Base-by-base conservation (phyloP, 2,113 vertebrate species). In the Cephalopholis sonnerati region DNA sequence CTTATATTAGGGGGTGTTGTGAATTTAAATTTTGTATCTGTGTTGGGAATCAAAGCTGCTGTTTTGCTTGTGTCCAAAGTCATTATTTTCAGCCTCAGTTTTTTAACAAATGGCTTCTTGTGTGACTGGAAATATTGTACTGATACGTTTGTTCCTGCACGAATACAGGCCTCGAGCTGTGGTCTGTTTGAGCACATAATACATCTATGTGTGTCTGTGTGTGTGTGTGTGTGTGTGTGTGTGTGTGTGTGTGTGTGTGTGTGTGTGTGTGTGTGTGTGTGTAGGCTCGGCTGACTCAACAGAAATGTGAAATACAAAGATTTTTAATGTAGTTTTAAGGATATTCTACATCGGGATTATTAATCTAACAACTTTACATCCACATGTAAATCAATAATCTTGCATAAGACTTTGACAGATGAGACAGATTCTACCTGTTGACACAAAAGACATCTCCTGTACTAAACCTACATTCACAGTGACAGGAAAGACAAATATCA, bases 21-120 rank as follows among this genome's bases (percentile, higher is more conserved):
- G 15, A 77, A 62, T 79, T 66, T 57, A 54, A 77, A 82, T 71
- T 67, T 17, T 74, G 24, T 53, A 53, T 61, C 11, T 72, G 36
- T 27, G 39, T 15, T 39, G 9, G 13, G 36, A 70, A 63, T 54
- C 15, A 29, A 83, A 41, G 25, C 8, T n/a, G 68, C 44, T 61
- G 50, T 7, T 75, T 55, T 73, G 50, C 46, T 44, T 41, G 20
- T 51, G 39, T 29, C 16, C 62, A 74, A 46, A 41, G 18, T 48
- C 24, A 55, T 65, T 46, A 71, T 25, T 12, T 67, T 27, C 24
- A 39, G 32, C 17, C 39, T 58, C 0, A 44, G 18, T 41, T 17
- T 44, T n/a, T 24, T 46, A 64, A 75, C 53, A 84, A 53, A 75
- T 44, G 29, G 9, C 54, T 67, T 44, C 44, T 54, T 65, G 22